Base-by-base conservation (phyloP, 2,888 invertebrate species). In the Leucophora obtusa region DNA sequence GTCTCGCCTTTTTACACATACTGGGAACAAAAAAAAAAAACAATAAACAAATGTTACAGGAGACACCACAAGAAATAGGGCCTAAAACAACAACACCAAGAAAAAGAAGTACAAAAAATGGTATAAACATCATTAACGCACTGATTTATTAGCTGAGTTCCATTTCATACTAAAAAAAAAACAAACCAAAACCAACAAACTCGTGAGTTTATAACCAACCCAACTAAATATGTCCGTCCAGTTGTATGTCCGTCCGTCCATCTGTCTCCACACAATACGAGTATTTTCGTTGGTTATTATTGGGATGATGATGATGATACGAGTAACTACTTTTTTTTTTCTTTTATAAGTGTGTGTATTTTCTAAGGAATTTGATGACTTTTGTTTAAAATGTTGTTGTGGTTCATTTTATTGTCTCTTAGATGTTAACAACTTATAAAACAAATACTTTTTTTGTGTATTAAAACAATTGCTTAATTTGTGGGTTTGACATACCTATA, bases 91-190 rank as follows among this genome's bases (percentile, higher is more conserved):
- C 84, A 85, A 79, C 78, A 84, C 83, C 81, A 83, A 38, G 51
- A 69, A 84, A 81, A 79, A 82, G 51, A 21, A 76, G 53, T 33
- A 50, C 35, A 50, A 62, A 66, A 65, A 82, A 85, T 82, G 88
- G 88, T 87, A 86, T 86, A 86, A 90, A 89, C 90, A 90, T 90
- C 90, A 90, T 90, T 90, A 90, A 90, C 88, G 87, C 87, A 86
- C 89, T 90, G 90, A 90, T 90, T 90, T 90, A 90, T 90, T 89
- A 89, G 87, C 89, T 87, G 88, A 85, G 84, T 86, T 85, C 83
- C 86, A 87, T 86, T 83, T 80, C 76, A 78, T 75, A 76, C 35
- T 66, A 68, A 75, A 59, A 51, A 60, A 63, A n/a, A 43, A 33
- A 14, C 50, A 18, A 38, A 53, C 4, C 28, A 14, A 59, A 28